Conservation (phyloP, 1,140 invertebrate species). For the Cotesia glomerata region DNA sequence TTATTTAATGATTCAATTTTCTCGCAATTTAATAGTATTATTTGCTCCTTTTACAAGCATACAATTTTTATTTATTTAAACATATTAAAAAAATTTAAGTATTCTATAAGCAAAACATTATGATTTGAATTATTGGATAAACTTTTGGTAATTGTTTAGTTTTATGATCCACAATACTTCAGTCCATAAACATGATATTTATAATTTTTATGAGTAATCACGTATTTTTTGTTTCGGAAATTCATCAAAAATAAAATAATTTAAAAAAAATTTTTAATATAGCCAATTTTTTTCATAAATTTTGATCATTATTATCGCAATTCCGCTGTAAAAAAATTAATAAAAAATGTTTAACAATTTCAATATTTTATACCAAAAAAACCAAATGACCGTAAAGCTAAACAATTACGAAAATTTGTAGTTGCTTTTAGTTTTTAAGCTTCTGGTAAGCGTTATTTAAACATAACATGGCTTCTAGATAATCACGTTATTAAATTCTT, state of each 20-base stretch:
- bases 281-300: too few relatives aligned
- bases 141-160: background rate
- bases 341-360: background rate
- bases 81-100: background rate
- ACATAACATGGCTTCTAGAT: background rate
- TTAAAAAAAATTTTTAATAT: too few relatives aligned
- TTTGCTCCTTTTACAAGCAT: slow-evolving; percentile 16
- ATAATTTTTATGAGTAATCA: too few relatives aligned
- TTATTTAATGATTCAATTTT: background rate
- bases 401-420: background rate
- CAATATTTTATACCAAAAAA: background rate
- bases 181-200: too few relatives aligned
- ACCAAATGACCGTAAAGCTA: background rate
- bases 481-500: slow-evolving; percentile 20
- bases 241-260: too few relatives aligned
- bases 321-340: too few relatives aligned
- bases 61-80: background rate
- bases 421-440: slow-evolving; percentile 23
- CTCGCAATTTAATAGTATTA: background rate
- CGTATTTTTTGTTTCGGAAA: too few relatives aligned
- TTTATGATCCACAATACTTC: background rate
- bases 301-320: too few relatives aligned
- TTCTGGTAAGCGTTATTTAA: slow-evolving; percentile 7
- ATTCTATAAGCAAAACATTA: background rate
- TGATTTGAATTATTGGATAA: background rate